These are phyloP conservation scores for Archilochus colubris DNA, from an alignment of 2,113 vertebrate genomes.

Conservation along the genomic window DNA sequence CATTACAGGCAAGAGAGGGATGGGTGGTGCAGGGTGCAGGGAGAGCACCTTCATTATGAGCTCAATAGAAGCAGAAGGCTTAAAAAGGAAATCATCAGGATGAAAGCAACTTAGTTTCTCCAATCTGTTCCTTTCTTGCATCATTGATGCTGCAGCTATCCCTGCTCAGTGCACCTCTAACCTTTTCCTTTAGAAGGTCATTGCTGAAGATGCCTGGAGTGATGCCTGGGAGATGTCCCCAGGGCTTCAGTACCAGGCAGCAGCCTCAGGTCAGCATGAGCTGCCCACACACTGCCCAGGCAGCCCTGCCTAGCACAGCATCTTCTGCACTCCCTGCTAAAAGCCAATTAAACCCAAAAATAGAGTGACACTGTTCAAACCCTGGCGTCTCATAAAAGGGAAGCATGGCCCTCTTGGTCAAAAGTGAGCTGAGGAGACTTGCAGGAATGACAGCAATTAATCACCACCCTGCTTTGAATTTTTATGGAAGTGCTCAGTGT, in stretches of 20 bases:
- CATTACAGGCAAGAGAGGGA: not conserved
- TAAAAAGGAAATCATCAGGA: not conserved
- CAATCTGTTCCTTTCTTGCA: not conserved
- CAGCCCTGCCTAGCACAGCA: not conserved
- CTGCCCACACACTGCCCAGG: fast-evolving
- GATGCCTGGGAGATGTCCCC: not conserved
- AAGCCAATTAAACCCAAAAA: conserved; percentile 41
- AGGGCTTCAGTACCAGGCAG: not conserved
- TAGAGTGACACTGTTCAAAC: not conserved
- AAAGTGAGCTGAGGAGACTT: not conserved
- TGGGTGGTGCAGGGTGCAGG: no score
- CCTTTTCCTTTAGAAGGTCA: not conserved
- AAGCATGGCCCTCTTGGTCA: not conserved
- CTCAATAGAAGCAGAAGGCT: not conserved
- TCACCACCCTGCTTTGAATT: not conserved
- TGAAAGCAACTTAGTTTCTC: not conserved
- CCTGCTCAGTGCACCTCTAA: not conserved
- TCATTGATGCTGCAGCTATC: no score
- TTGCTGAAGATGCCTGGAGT: not conserved
- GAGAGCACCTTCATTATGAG: not conserved
- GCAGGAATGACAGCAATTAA: conserved; percentile 19
- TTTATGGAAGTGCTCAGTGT: not conserved
- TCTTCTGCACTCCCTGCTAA: fast-evolving
- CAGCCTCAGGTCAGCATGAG: not conserved
- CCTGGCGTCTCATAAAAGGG: not conserved